Evolutionary conservation across 2,888 invertebrate genomes (phyloP).

Genomic region (Tortrix viridana): DNA sequence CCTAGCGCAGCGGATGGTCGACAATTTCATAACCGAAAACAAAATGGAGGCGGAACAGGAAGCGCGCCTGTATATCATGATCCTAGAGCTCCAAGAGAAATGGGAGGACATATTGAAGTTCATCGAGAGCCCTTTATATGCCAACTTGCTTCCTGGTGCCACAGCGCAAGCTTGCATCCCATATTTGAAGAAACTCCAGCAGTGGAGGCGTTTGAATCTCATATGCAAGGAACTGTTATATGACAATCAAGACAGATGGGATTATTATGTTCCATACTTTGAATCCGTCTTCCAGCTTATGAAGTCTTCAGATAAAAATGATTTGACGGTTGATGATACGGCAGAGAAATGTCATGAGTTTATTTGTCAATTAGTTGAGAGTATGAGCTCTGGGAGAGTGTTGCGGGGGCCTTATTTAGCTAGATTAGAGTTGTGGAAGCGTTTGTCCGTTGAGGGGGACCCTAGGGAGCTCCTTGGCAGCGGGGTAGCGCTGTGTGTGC

Average conservation of each 20-base stretch:
- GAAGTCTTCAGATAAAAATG: slow-evolving; percentile 58
- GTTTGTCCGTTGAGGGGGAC: slow-evolving; percentile 82
- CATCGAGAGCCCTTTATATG: slow-evolving; percentile 90
- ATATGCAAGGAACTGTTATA: slow-evolving; percentile 89
- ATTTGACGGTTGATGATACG: slow-evolving; percentile 65
- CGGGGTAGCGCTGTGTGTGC: slow-evolving; percentile 87
- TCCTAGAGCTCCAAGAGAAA: slow-evolving; percentile 90
- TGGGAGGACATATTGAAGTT: slow-evolving; percentile 92
- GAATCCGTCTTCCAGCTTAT: slow-evolving; percentile 87
- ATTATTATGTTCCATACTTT: slow-evolving; percentile 89
- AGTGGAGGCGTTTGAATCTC: slow-evolving; percentile 90
- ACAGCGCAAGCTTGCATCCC: slow-evolving; percentile 89
- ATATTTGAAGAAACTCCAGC: slow-evolving; percentile 88
- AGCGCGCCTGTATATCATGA: slow-evolving; percentile 94
- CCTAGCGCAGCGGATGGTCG: slow-evolving; percentile 96
- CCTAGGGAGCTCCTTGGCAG: slow-evolving; percentile 84
- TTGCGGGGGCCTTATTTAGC: slow-evolving; percentile 94
- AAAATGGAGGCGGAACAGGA: slow-evolving; percentile 97
- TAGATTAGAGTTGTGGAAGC: slow-evolving; percentile 89
- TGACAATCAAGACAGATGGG: slow-evolving; percentile 90
- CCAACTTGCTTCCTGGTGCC: slow-evolving; percentile 87
- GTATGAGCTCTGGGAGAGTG: slow-evolving; percentile 72
- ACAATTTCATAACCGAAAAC: slow-evolving; percentile 93
- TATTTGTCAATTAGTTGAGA: slow-evolving; percentile 79
- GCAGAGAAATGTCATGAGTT: slow-evolving; percentile 78